Percentiles rank a stretch among this genome's conserved stretches.
Evolutionary conservation across 2,888 invertebrate species (phyloP).

Genomic region (Tenthredo notha): DNA sequence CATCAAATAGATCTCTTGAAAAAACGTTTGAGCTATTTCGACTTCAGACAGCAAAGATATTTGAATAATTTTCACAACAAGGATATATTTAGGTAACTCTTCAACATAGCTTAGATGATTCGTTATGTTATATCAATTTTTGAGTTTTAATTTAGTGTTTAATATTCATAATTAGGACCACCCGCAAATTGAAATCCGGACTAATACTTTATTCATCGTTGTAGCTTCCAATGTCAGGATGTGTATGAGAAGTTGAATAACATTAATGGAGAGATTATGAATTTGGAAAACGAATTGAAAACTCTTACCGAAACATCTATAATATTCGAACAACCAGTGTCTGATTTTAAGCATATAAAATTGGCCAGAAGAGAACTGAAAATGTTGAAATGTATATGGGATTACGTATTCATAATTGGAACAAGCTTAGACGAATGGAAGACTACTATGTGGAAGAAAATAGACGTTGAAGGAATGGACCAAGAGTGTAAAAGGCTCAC

Average conservation of each 20-base stretch:
- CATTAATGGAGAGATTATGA: slow-evolving; percentile 83
- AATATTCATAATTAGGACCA: not conserved
- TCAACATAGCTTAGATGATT: slow-evolving; percentile 61
- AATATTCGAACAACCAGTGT: slow-evolving; percentile 92
- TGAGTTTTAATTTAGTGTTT: not conserved
- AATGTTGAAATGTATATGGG: slow-evolving; percentile 92
- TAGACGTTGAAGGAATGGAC: slow-evolving; percentile 97
- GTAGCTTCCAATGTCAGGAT: slow-evolving; percentile 82
- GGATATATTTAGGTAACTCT: slow-evolving; percentile 78
- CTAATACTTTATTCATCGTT: not conserved
- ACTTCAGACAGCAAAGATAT: slow-evolving; percentile 88
- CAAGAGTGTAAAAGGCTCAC: slow-evolving; percentile 95
- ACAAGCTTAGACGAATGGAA: slow-evolving; percentile 95
- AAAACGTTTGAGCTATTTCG: slow-evolving; percentile 90
- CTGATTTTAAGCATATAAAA: slow-evolving; percentile 90
- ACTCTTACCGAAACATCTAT: slow-evolving; percentile 86
- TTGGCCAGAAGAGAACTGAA: slow-evolving; percentile 88
- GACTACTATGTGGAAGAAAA: slow-evolving; percentile 94
- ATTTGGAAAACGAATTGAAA: slow-evolving; percentile 85
- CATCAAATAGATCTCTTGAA: slow-evolving; percentile 93
- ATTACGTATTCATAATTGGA: slow-evolving; percentile 90
- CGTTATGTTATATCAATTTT: not conserved
- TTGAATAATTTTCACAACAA: slow-evolving; percentile 85
- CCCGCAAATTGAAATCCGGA: not conserved
- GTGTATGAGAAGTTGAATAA: slow-evolving; percentile 87